Evolutionary conservation across 2,888 invertebrate species (phyloP).

Genomic region (Atethmia centrago): DNA sequence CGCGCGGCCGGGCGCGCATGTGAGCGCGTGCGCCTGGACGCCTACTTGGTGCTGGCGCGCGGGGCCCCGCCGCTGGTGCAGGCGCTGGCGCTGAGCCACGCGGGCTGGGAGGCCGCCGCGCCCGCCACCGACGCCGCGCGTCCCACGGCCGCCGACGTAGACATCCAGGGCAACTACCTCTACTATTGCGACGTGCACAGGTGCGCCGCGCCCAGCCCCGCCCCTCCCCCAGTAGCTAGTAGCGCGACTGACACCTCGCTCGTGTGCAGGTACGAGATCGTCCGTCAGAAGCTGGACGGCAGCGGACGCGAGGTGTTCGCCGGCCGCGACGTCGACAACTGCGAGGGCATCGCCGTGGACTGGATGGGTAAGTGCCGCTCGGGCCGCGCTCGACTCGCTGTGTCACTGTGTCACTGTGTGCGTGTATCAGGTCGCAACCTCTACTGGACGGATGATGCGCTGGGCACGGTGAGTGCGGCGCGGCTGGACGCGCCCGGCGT

Average conservation of each 20-base stretch:
- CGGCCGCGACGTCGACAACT: constrained; percentile 91
- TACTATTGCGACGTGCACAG: constrained; percentile 91
- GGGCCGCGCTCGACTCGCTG: neutral
- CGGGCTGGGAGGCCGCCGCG: constrained; percentile 89
- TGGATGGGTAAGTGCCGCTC: constrained; percentile 91
- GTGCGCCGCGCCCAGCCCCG: constrained; percentile 58
- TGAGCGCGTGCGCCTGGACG: constrained; percentile 87
- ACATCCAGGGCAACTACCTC: constrained; percentile 90
- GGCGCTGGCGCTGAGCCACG: constrained; percentile 88
- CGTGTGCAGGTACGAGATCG: constrained; percentile 90
- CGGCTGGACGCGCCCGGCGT: constrained; percentile 90
- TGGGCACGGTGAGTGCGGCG: constrained; percentile 93
- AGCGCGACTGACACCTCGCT: constrained; percentile 5
- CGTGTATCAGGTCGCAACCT: constrained; percentile 90
- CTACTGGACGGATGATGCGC: constrained; percentile 95
- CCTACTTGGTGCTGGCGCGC: constrained; percentile 90
- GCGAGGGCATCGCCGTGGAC: constrained; percentile 95
- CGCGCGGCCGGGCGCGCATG: constrained; percentile 67
- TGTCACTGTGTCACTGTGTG: neutral
- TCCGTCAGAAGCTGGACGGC: constrained; percentile 92
- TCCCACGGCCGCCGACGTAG: constrained; percentile 93
- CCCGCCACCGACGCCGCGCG: constrained; percentile 93
- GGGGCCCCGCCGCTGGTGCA: constrained; percentile 93
- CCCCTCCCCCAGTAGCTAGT: neutral
- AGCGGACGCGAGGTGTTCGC: constrained; percentile 90